Evolutionary conservation across 2,888 invertebrate genomes (phyloP), one percentile per base, ranked within the genome.

Genomic region (Parnassius apollo): DNA sequence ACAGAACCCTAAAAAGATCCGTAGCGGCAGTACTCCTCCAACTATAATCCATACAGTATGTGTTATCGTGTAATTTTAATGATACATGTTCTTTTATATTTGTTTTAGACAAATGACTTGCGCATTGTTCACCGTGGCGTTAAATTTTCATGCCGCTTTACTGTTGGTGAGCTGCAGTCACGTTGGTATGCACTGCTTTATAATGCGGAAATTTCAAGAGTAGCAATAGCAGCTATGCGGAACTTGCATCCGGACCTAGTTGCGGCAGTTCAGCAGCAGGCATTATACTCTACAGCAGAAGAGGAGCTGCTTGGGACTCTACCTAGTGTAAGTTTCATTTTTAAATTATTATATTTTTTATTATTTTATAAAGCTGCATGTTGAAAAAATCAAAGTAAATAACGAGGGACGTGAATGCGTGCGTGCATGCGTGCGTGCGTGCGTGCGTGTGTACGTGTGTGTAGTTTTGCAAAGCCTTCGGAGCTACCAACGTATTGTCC

Each of bases 181-280:
- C 94, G 99, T 57, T 99, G 99, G 99, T 98, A 98, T 84, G 96
- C 98, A 0, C 85, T 99, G 61, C 92, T 99, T 25, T 99, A 99
- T 83, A 98, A 99, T 86, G 96, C 97, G n/a, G 95, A 97, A 54
- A 95, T 99, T 56, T 98, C 98, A 3, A 93, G 98, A 68, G 95
- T 98, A 49, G 98, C 98, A 2, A 95, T 98, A 1, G 95, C 96
- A 54, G 98, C 98, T 0, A 98, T 99, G 96, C 93, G 97, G 49
- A 98, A 98, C 88, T 92, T 99, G 58, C 98, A 98, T 85, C 98
- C 98, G 0, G 98, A 98, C 80, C 92, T 97, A 65, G 95, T 98
- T 25, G 95, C 96, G 9, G 94, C 95, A 54, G 95, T 98, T 1
- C 97, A 98, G 81, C 95, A 97, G 65, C 95, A 96, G 79, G 97